Conservation (phyloP, 1,140 invertebrate genomes). For the Papilio aristodemus region DNA sequence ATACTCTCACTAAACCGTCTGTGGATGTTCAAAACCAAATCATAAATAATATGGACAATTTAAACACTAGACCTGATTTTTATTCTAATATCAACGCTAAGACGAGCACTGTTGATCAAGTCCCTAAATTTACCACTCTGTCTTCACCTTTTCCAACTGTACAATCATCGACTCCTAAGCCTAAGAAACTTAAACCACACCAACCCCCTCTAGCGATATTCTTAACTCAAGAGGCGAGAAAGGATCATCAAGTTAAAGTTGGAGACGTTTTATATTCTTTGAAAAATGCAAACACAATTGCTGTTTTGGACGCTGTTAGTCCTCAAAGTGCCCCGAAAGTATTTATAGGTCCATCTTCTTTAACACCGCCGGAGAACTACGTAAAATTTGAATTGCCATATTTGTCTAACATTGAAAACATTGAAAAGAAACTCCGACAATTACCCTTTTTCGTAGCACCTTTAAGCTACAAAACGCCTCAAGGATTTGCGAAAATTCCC, state of each 20-base stretch:
- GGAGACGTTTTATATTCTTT: conserved; percentile 85
- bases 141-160: conserved; percentile 72
- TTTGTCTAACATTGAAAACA: conserved; percentile 86
- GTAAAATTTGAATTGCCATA: conserved; percentile 91
- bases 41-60: conserved; percentile 48
- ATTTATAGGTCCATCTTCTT: conserved; percentile 88
- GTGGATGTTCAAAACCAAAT: conserved; percentile 54
- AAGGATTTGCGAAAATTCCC: conserved; percentile 90
- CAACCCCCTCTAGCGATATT: conserved; percentile 91
- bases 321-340: conserved; percentile 84
- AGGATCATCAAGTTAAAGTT: conserved; percentile 80
- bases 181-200: conserved; percentile 85
- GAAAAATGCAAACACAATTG: conserved; percentile 86
- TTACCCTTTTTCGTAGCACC: conserved; percentile 92
- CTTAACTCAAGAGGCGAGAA: conserved; percentile 81
- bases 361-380: conserved; percentile 86
- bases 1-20: conserved; percentile 41
- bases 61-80: conserved; percentile 51
- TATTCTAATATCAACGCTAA: conserved; percentile 58
- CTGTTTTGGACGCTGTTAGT: conserved; percentile 87
- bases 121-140: conserved; percentile 64
- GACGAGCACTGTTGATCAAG: conserved; percentile 54
- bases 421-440: conserved; percentile 86
- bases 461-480: conserved; percentile 88
- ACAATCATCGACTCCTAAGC: conserved; percentile 73